Evolutionary conservation across 1,140 invertebrate genomes (phyloP), one percentile per base, ranked within the genome.

Genomic region (Drosophila hydei): DNA sequence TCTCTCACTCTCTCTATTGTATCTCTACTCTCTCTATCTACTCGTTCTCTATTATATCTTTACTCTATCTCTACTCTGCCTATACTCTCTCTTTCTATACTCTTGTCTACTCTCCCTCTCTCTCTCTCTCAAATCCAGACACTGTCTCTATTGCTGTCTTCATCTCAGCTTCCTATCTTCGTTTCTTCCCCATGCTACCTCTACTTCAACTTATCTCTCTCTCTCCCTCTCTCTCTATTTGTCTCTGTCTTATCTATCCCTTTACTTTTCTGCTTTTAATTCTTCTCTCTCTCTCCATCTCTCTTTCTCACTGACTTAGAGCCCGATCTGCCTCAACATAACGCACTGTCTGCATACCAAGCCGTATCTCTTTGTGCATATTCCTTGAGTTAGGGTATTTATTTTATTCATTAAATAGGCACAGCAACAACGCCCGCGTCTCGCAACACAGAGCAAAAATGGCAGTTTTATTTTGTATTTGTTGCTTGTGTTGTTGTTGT

Each of bases 371-470:
- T n/a, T 38, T 48, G 7, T 45, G 4, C 12, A 8, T 0, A 18
- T 3, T 47, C 38, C 23, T 42, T 30, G 4, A 25, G 19, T n/a
- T 4, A 72, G 54, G 14, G 69, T 60, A 67, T 42, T 27, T 40
- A 42, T 11, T 2, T 33, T 33, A 30, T 33, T 42, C 38, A 42
- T 42, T 42, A 58, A 67, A 25, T 59, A 72, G 62, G 69, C 69
- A 47, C 62, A 59, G 47, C 62, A 67, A 59, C 61, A 33, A 42
- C 38, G 69, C 62, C 69, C 38, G 69, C 48, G 69, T 72, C 69
- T 38, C 62, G 47, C 62, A 67, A 67, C 69, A 51, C 62, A 65
- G 36, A 59, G 43, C 54, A 45, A 54, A 72, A 72, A 72, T 72
- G 69, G 69, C 63, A 67, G 42, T 70, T 59, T 50, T 21, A 62